A percentile compares a stretch with the other conserved stretches of the same genome.
These are phyloP conservation scores for Zaprionus nigranus DNA, from an alignment of 1,140 invertebrate species.

Conservation along the genomic window DNA sequence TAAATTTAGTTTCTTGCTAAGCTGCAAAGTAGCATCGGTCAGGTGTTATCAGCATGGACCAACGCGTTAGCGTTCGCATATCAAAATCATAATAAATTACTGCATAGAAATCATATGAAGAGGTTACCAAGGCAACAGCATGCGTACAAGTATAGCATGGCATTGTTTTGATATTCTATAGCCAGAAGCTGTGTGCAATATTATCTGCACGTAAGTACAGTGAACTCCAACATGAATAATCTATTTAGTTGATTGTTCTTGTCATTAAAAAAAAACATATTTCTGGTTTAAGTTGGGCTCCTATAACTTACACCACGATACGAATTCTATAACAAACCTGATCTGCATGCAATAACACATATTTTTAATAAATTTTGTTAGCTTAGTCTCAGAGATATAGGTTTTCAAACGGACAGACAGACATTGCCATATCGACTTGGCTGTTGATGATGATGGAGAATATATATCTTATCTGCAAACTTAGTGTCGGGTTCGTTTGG, in stretches of 20 bases:
- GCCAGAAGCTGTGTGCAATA: not conserved
- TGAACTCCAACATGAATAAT: slow-evolving; percentile 3
- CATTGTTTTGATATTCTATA: slow-evolving; percentile 11
- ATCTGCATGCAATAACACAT: no score
- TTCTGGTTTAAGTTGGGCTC: no score
- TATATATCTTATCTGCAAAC: not conserved
- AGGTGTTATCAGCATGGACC: slow-evolving; percentile 33
- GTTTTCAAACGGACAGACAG: no score
- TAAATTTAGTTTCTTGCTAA: slow-evolving; percentile 36
- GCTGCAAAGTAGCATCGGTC: slow-evolving; percentile 16
- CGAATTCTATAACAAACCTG: no score
- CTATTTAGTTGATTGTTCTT: no score
- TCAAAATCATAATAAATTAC: slow-evolving; percentile 45
- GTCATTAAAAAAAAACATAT: no score
- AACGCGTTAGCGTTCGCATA: slow-evolving; percentile 12
- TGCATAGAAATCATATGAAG: not conserved
- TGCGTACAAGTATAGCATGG: not conserved
- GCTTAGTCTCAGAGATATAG: no score
- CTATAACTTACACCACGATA: no score
- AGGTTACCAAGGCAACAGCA: no score
- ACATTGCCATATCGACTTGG: not conserved
- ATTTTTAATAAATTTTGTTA: no score
- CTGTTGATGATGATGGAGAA: not conserved
- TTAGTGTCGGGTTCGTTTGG: not conserved
- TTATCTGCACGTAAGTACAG: slow-evolving; percentile 4